A percentile compares a stretch with the other conserved stretches of the same genome.
Evolutionary conservation across 2,113 vertebrate species (phyloP).

Genomic region (Oenanthe melanoleuca): DNA sequence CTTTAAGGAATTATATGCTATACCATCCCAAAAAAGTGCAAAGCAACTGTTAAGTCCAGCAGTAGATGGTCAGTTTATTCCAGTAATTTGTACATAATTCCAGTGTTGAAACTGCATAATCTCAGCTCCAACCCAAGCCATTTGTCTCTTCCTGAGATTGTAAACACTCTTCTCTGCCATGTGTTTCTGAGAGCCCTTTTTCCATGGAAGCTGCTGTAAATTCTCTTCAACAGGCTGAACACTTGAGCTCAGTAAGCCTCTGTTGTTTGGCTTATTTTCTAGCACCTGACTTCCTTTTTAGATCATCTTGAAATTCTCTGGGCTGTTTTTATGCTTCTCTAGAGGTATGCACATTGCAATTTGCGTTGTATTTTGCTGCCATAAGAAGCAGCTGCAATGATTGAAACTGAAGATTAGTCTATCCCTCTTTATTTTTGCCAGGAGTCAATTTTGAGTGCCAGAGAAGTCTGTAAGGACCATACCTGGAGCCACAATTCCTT

Average conservation of each 20-base stretch:
- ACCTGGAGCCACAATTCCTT: accelerated
- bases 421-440: neutral
- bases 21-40: neutral
- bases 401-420: neutral
- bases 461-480: neutral
- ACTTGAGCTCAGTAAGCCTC: neutral
- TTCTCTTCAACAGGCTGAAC: neutral
- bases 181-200: neutral
- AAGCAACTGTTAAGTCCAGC: neutral
- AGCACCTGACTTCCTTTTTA: constrained; percentile 3
- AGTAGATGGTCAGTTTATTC: neutral
- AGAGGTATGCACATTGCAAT: neutral
- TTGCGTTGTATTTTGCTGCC: neutral
- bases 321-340: neutral
- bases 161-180: neutral
- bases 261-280: neutral
- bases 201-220: neutral
- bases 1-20: neutral
- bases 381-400: neutral
- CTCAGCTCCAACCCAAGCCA: neutral
- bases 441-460: neutral
- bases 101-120: neutral
- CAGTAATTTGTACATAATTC: neutral
- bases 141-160: neutral
- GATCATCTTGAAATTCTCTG: neutral